phyloP scores from a whole-genome alignment of 2,888 invertebrate species.

The Thyatira batis region DNA sequence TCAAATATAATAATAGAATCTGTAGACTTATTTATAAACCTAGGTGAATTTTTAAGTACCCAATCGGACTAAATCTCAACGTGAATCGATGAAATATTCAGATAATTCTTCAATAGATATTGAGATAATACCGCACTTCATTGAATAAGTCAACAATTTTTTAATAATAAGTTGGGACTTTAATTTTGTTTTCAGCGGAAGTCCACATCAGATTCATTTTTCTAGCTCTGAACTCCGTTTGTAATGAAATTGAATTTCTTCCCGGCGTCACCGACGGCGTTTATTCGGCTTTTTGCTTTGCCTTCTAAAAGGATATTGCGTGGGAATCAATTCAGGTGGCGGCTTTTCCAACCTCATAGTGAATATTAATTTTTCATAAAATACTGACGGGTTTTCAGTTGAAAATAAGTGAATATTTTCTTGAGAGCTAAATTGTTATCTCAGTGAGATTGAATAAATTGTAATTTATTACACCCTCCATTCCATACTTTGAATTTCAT shows the following conservation, averaged over 20 bases:
- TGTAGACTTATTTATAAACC: no score
- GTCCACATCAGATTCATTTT: conserved; percentile 41
- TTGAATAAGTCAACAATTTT: conserved; percentile 9
- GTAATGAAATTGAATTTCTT: conserved; percentile 76
- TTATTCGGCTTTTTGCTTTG: conserved; percentile 74
- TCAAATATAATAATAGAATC: no score
- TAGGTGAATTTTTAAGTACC: neutral
- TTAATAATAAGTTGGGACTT: conserved; percentile 26
- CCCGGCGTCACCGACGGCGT: conserved; percentile 52
- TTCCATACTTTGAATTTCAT: no score
- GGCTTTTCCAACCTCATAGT: conserved; percentile 47
- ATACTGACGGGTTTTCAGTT: conserved; percentile 34
- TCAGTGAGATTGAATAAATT: neutral
- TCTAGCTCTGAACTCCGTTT: conserved; percentile 44
- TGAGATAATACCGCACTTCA: neutral
- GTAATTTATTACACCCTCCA: neutral
- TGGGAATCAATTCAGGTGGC: conserved; percentile 77
- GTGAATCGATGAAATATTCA: no score
- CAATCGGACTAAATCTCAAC: neutral
- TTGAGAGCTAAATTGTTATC: neutral
- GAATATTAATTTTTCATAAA: conserved; percentile 66
- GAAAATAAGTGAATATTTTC: conserved; percentile 29
- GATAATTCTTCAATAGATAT: conserved; percentile 2
- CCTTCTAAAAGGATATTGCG: conserved; percentile 74
- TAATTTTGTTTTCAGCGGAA: conserved; percentile 35